Conservation (phyloP, 2,888 invertebrate genomes). For the Caenorhabditis sp. region DNA sequence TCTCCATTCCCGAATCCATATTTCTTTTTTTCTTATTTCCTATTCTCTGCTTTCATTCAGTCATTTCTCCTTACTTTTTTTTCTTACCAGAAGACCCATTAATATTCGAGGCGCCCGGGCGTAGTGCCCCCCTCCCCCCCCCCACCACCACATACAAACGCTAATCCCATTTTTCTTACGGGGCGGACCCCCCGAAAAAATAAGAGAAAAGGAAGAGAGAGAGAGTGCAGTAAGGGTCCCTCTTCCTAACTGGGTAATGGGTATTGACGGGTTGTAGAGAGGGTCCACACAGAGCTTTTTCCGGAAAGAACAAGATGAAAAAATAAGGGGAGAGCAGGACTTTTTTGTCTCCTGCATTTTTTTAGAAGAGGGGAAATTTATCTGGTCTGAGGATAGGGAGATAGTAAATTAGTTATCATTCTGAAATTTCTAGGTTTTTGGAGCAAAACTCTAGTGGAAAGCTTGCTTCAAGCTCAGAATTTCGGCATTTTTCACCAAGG, state of each 20-base stretch:
- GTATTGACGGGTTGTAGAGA: conserved; percentile 43
- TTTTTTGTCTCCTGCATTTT: background rate
- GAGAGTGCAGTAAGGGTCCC: conserved; percentile 1
- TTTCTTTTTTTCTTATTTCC: background rate
- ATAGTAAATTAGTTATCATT: no score
- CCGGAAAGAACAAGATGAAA: background rate
- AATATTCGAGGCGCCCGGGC: conserved; percentile 37
- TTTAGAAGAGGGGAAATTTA: no score
- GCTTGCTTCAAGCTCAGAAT: no score
- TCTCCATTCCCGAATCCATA: background rate
- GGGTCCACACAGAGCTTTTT: background rate
- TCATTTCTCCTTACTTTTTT: conserved; percentile 20
- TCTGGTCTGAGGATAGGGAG: no score
- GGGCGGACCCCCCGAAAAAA: background rate
- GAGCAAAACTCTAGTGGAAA: no score
- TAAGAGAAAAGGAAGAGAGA: background rate
- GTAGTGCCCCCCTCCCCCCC: background rate
- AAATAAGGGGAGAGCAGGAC: background rate
- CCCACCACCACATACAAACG: background rate
- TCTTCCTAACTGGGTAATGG: conserved; percentile 41
- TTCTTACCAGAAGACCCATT: conserved; percentile 14
- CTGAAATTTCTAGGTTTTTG: no score
- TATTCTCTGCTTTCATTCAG: background rate
- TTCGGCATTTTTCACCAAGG: no score
- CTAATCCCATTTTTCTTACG: conserved; percentile 47